Evolutionary conservation across 2,113 vertebrate species (phyloP).

Genomic region (Etia nguti): DNA sequence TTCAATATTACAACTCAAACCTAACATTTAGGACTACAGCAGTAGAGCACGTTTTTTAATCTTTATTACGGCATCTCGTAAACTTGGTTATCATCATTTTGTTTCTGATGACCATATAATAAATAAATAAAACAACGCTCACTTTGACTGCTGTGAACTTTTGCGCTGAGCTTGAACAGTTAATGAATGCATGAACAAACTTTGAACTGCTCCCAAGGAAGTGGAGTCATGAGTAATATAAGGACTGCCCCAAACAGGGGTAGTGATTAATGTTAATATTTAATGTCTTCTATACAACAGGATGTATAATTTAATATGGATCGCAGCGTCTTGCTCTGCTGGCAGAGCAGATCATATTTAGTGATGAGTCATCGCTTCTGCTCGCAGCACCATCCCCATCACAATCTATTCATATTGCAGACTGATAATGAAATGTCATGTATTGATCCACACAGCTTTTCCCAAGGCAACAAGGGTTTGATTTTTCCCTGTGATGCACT

Average conservation of each 20-base stretch:
- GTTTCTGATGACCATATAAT: neutral
- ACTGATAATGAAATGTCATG: conserved; percentile 16
- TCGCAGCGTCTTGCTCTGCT: conserved; percentile 5
- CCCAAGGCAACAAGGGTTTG: neutral
- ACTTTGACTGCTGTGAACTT: neutral
- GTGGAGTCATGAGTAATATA: neutral
- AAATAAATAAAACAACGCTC: neutral
- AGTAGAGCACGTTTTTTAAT: fast-evolving
- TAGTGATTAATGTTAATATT: conserved; percentile 17
- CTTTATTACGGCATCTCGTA: neutral
- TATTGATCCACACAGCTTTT: neutral
- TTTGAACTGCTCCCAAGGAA: neutral
- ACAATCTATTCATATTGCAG: neutral
- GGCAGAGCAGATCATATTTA: conserved; percentile 18
- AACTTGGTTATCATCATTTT: neutral
- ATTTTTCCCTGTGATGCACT: neutral
- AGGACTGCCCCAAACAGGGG: neutral
- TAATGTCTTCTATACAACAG: conserved; percentile 20
- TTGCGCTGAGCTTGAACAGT: neutral
- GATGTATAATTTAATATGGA: conserved; percentile 40
- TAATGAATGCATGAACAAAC: neutral
- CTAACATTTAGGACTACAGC: neutral
- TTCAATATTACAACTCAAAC: neutral
- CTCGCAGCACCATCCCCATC: neutral
- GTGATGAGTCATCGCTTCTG: conserved; percentile 33